These are phyloP conservation scores for Zhengitettix transpicula DNA, from an alignment of 2,888 invertebrate species.

Conservation along the genomic window DNA sequence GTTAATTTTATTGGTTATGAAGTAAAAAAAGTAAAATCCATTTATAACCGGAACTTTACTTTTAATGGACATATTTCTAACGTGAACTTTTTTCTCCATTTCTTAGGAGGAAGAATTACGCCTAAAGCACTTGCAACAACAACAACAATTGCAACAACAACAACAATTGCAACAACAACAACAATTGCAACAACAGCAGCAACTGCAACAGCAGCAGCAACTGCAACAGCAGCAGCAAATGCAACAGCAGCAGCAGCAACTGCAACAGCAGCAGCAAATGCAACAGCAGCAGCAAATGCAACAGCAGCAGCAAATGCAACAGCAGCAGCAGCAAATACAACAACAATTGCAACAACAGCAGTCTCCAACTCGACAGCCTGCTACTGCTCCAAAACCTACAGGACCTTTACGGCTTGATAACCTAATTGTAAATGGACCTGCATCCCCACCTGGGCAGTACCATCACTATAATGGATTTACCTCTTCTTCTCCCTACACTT, in stretches of 20 bases:
- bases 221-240: constrained; percentile 7
- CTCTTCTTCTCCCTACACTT: neutral
- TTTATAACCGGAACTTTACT: no score
- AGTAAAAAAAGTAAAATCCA: no score
- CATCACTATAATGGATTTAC: constrained; percentile 10
- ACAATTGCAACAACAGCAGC: constrained; percentile 15
- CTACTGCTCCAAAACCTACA: constrained; percentile 16
- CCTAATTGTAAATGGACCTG: constrained; percentile 24
- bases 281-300: constrained; percentile 27
- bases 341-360: constrained; percentile 21
- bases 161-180: constrained; percentile 13
- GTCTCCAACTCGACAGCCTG: constrained; percentile 14
- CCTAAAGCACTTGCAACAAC: constrained; percentile 13
- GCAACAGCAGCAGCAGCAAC: constrained; percentile 17
- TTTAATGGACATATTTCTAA: no score
- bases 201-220: constrained; percentile 1
- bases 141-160: constrained; percentile 11
- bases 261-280: constrained; percentile 18
- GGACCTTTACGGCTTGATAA: constrained; percentile 23
- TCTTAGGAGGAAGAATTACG: neutral
- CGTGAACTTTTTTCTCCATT: neutral
- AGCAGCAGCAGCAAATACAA: constrained; percentile 9
- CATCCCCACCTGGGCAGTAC: constrained; percentile 16
- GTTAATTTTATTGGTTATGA: no score
- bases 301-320: constrained; percentile 22